Evolutionary conservation across 2,113 vertebrate species (phyloP), one percentile per base, ranked within the genome.

Genomic region (Nyctibius bracteatus): DNA sequence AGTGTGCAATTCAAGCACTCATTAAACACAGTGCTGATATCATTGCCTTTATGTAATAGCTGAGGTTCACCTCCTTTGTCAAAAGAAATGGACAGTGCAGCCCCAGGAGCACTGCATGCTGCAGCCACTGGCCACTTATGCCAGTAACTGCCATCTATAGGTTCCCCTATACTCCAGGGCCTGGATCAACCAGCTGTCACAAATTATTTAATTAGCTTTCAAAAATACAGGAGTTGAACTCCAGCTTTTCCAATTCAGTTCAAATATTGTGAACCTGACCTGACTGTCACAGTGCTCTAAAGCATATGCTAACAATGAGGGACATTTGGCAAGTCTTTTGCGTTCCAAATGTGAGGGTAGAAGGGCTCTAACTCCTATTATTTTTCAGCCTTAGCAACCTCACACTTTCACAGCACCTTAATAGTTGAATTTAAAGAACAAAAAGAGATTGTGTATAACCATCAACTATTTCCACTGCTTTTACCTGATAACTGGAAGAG

Each of bases 401-500:
- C 81, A 43, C 12, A 5, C 37, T 74, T 81, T 27, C 35, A 44
- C 0, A 66, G 59, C 51, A 77, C 86, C 51, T 74, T 22, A 68
- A 25, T 4, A 10, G 25, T 61, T n/a, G n/a, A n/a, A n/a, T n/a
- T n/a, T n/a, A n/a, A n/a, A n/a, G n/a, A n/a, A n/a, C n/a, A n/a
- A n/a, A n/a, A n/a, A n/a, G n/a, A n/a, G n/a, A n/a, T n/a, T n/a
- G n/a, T n/a, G n/a, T n/a, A n/a, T n/a, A n/a, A 9, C 46, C 54
- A 4, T 3, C 3, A 17, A 41, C 6, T 62, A 63, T 65, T 59
- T 62, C 47, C 25, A 37, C 43, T 31, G 63, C 52, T 88, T 95
- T 46, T 98, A 99, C 99, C 99, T 97, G 99, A 99, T 84, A 99
- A 97, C 95, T 99, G 99, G 98, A 99, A 99, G 96, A 99, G 98